Evolutionary conservation across 2,888 invertebrate genomes (phyloP), one percentile per base, ranked within the genome.

Genomic region (Hylaea fasciaria): DNA sequence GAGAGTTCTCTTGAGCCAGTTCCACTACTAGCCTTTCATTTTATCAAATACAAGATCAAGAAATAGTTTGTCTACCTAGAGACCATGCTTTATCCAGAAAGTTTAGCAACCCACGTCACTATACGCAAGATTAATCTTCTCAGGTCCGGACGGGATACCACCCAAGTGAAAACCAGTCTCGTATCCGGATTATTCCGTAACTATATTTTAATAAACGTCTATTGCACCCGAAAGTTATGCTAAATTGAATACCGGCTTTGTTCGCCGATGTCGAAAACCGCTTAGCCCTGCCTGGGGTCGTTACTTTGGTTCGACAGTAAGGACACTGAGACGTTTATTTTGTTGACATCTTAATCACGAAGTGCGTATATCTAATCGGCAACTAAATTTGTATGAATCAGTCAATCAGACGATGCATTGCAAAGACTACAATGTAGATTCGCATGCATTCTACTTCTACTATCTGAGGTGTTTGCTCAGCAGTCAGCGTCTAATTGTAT

Each of bases 171-270:
- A 29, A 56, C 48, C 44, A 44, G 39, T 43, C 56, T 57, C 45
- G 44, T 51, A 67, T 62, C 52, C 61, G 61, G 59, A 65, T 65
- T 59, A 62, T 64, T 57, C 46, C 48, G 32, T 49, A 67, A 67
- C 72, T 76, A 71, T 79, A 80, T 81, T 74, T 82, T 80, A 82
- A 83, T 84, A 83, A 81, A 76, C 77, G 79, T 78, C 78, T 73
- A 74, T 71, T 75, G 71, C 74, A 78, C 78, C 82, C 80, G 40
- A 85, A 86, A 87, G 81, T 87, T 87, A 77, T 76, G 74, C 70
- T 78, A 74, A 82, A 83, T 64, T 80, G 82, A 77, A 78, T 76
- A 72, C 70, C 53, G 37, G 69, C 76, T 81, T 80, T 81, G 76
- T 77, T 59, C 62, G 57, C 39, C 46, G 63, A 68, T 50, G 65